Percentiles rank a stretch among this genome's conserved stretches.
Conservation (phyloP, 1,140 invertebrate genomes). For the Zaprionus capensis region DNA sequence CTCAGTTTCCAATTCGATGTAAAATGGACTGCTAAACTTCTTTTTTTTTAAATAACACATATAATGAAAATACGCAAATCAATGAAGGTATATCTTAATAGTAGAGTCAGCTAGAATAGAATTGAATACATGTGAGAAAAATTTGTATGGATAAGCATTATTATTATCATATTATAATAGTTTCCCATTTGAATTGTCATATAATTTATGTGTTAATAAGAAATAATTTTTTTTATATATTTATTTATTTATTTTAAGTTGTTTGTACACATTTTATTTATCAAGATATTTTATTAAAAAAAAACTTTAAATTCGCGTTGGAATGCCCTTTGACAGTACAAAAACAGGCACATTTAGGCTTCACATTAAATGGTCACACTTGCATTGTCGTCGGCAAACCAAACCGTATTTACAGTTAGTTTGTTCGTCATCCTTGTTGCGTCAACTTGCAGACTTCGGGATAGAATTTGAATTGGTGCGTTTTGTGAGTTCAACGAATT, state of each 20-base stretch:
- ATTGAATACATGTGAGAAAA: background rate
- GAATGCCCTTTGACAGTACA: background rate
- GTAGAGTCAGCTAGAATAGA: background rate
- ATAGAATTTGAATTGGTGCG: slow-evolving; percentile 1
- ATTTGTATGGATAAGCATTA: background rate
- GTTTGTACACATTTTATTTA: background rate
- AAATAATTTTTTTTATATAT: background rate
- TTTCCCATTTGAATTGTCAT: background rate
- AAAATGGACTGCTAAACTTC: background rate
- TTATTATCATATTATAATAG: no score
- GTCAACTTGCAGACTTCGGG: slow-evolving; percentile 11
- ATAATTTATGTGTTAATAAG: background rate
- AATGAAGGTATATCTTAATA: background rate
- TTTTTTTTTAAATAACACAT: background rate
- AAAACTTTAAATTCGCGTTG: background rate
- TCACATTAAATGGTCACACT: slow-evolving; percentile 16
- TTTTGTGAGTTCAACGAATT: slow-evolving; percentile 37
- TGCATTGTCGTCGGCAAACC: background rate
- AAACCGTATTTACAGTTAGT: slow-evolving; percentile 46
- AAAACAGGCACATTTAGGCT: slow-evolving; percentile 1
- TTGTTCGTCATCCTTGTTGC: slow-evolving; percentile 32
- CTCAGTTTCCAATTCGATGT: background rate
- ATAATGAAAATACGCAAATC: background rate
- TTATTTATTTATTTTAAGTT: background rate
- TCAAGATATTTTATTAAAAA: background rate